These are phyloP conservation scores for Talpa occidentalis DNA, from an alignment of 2,113 vertebrate species.

Conservation along the genomic window DNA sequence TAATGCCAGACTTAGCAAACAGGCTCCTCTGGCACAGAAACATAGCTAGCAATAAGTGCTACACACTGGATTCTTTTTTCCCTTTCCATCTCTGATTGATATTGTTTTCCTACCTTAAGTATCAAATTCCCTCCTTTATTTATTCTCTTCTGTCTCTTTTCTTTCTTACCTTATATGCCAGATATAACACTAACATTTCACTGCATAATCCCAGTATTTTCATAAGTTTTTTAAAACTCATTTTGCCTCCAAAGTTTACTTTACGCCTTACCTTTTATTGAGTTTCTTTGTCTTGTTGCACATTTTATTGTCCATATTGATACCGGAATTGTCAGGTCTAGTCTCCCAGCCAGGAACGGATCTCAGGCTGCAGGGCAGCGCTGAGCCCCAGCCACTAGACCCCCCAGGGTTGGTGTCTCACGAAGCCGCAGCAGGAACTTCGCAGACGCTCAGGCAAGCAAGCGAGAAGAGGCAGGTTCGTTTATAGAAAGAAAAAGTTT, in stretches of 20 bases:
- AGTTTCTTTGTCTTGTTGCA: not conserved
- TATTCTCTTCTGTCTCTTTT: not conserved
- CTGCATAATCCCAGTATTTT: not conserved
- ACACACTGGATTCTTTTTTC: not conserved
- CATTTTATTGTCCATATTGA: not conserved
- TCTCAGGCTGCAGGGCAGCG: too few species aligned
- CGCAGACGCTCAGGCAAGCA: too few species aligned
- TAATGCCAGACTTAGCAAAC: not conserved
- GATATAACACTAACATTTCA: not conserved
- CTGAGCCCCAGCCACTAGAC: too few species aligned
- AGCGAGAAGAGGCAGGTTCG: too few species aligned
- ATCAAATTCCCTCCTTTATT: not conserved
- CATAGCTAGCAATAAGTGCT: not conserved
- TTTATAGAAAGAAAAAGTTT: too few species aligned
- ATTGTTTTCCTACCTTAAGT: not conserved
- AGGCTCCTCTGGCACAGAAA: rapidly evolving
- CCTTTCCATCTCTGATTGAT: not conserved
- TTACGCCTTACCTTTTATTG: not conserved
- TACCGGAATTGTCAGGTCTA: too few species aligned
- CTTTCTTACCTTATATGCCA: not conserved
- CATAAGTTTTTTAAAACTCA: not conserved
- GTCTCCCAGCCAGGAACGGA: too few species aligned
- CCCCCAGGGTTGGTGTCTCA: too few species aligned
- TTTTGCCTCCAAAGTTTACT: not conserved
- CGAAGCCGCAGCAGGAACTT: too few species aligned